Evolutionary conservation across 2,113 vertebrate species (phyloP).

Genomic region (Salvelinus sp.): DNA sequence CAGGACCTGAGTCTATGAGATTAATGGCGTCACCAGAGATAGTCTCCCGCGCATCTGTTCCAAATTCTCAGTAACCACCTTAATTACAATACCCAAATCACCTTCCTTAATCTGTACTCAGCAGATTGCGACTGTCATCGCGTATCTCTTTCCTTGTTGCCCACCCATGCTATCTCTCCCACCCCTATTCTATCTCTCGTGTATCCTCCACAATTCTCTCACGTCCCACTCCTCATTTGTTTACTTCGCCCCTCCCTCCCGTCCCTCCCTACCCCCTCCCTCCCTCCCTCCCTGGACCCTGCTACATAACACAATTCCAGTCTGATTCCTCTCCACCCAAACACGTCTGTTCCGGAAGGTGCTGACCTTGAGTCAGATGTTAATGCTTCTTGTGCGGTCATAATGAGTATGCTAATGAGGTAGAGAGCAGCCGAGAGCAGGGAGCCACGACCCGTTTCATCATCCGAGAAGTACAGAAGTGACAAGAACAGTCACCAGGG

Average conservation of each 20-base stretch:
- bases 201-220: neutral
- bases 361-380: slow-evolving; percentile 7
- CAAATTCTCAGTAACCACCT: no score
- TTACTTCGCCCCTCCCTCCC: neutral
- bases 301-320: slow-evolving; percentile 6
- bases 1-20: no score
- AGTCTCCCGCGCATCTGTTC: no score
- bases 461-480: neutral
- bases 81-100: no score
- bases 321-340: slow-evolving; percentile 12
- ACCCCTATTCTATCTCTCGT: neutral
- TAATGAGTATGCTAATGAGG: slow-evolving; percentile 31
- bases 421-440: neutral
- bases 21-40: no score
- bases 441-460: neutral
- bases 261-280: neutral
- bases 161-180: no score
- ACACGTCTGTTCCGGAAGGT: neutral
- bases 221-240: neutral
- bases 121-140: no score
- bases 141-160: no score
- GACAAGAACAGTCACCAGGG: neutral
- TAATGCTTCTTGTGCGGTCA: neutral
- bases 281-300: neutral
- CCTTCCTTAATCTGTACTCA: no score